Conservation (phyloP, 2,113 vertebrate species). For the Monopterus albus region DNA sequence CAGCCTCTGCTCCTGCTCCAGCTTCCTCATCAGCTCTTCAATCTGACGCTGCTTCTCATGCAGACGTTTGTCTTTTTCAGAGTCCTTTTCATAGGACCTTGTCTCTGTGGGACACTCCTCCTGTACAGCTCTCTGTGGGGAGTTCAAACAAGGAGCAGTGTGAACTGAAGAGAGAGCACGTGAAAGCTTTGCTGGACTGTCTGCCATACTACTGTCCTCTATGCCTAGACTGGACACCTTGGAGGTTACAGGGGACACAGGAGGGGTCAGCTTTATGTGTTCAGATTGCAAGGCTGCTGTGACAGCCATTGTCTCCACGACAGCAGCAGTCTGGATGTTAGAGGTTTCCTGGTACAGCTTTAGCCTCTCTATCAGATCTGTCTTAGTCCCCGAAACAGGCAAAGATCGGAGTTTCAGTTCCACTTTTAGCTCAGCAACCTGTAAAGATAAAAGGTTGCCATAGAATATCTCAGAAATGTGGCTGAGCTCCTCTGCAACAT, state of each 20-base stretch:
- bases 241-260: conserved; percentile 88
- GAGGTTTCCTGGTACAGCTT: conserved; percentile 60
- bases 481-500: background rate
- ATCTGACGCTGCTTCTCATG: conserved; percentile 98
- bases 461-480: background rate
- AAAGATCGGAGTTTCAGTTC: conserved; percentile 93
- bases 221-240: conserved; percentile 86
- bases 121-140: conserved; percentile 49
- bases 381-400: conserved; percentile 97
- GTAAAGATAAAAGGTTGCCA: conserved; percentile 16
- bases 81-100: conserved; percentile 86
- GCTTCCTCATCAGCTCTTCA: conserved; percentile 92
- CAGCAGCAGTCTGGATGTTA: conserved; percentile 57
- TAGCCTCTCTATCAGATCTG: conserved; percentile 94
- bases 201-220: conserved; percentile 82
- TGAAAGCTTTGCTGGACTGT: conserved; percentile 71
- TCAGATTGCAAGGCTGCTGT: conserved; percentile 81
- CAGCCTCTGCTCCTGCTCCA: conserved; percentile 95
- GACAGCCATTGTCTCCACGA: conserved; percentile 68
- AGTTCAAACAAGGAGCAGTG: conserved; percentile 75
- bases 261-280: conserved; percentile 82
- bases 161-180: conserved; percentile 74
- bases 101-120: conserved; percentile 79
- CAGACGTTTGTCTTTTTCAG: conserved; percentile 93
- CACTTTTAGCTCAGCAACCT: conserved; percentile 98